Conservation (phyloP, 2,113 vertebrate genomes). For the Plecotus auritus region DNA sequence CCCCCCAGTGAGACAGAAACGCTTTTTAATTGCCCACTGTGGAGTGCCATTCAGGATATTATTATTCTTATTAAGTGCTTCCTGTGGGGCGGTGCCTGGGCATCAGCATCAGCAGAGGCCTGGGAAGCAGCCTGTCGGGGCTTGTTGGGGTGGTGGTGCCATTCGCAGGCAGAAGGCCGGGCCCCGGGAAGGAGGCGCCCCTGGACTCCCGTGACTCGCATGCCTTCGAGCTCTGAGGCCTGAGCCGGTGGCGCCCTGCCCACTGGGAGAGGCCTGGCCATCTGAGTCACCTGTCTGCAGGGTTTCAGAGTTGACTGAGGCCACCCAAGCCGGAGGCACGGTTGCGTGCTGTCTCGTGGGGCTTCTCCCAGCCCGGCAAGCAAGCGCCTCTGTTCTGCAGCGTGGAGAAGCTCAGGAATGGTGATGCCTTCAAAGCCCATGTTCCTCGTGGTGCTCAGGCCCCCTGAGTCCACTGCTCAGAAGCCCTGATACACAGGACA, state of each 20-base stretch:
- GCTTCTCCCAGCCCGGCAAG: neutral
- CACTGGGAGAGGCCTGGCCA: neutral
- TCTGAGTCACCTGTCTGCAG: neutral
- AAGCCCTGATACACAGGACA: neutral
- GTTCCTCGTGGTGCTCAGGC: neutral
- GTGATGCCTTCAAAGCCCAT: neutral
- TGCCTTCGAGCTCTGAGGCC: slow-evolving; percentile 43
- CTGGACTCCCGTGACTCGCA: neutral
- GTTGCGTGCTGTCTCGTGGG: rapidly evolving
- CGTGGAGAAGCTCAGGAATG: neutral
- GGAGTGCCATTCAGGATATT: slow-evolving; percentile 89
- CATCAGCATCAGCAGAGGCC: slow-evolving; percentile 79
- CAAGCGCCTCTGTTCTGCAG: neutral
- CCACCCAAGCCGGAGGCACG: neutral
- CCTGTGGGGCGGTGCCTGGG: slow-evolving; percentile 84
- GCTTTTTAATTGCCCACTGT: slow-evolving; percentile 87
- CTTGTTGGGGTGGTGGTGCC: slow-evolving; percentile 68
- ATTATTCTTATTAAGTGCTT: slow-evolving; percentile 93
- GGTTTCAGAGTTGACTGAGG: too few relatives aligned
- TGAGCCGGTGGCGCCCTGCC: neutral
- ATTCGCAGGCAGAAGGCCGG: slow-evolving; percentile 64
- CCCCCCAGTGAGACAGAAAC: slow-evolving; percentile 82
- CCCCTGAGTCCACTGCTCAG: rapidly evolving
- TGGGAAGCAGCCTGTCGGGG: slow-evolving; percentile 50
- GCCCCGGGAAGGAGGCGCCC: slow-evolving; percentile 58